Conservation (phyloP, 2,113 vertebrate genomes). For the Rattus rattus region DNA sequence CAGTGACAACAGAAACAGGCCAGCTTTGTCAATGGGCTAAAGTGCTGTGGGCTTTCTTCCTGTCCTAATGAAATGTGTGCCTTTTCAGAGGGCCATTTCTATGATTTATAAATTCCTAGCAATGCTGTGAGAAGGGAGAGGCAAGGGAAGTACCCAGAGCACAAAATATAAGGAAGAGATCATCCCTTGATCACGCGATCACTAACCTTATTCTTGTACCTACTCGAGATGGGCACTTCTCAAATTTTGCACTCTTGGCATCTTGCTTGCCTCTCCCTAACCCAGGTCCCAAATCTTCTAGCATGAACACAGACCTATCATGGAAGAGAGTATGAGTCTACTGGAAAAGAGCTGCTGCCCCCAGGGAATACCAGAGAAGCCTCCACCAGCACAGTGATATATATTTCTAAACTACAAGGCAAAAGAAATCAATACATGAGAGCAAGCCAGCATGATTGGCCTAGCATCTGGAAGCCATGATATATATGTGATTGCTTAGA, state of each 20-base stretch:
- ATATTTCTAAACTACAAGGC: conserved; percentile 54
- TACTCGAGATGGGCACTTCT: not conserved
- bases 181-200: not conserved
- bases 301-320: not conserved
- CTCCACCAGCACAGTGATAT: not conserved
- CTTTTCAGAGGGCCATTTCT: conserved; percentile 59
- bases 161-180: not conserved
- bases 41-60: conserved; percentile 28
- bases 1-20: conserved; percentile 55
- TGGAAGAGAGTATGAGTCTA: not conserved
- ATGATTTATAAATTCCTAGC: conserved; percentile 42
- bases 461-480: not conserved
- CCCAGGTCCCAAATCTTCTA: not conserved
- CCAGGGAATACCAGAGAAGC: not conserved
- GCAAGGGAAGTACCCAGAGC: not conserved
- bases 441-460: not conserved
- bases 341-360: not conserved
- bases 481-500: not conserved
- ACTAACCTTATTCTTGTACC: not conserved
- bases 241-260: not conserved
- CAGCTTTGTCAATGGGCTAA: conserved; percentile 51
- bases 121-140: not conserved
- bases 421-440: conserved; percentile 43
- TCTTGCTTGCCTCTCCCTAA: not conserved
- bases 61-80: conserved; percentile 62